Base-by-base conservation (phyloP, 2,888 invertebrate genomes). In the Anticlea derivata region DNA sequence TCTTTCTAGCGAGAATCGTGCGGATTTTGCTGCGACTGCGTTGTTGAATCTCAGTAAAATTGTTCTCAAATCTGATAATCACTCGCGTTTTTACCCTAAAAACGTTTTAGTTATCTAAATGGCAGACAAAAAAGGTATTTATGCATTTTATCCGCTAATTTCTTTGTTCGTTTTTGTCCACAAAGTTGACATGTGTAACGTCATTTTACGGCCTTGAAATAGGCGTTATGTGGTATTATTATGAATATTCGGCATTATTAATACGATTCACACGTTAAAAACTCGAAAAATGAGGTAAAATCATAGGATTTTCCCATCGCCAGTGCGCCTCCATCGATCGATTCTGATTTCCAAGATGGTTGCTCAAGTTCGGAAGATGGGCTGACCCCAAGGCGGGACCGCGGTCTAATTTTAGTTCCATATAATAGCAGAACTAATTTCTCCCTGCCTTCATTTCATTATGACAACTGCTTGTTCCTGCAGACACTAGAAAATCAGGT, bases 91-190 rank as follows among this genome's bases (percentile, higher is more conserved):
- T 68, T 71, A 55, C 69, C 68, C 55, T 73, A 76, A 75, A 75
- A 73, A 74, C 71, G 63, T 74, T 73, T 64, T 75, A 77, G 63
- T 77, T 74, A 70, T 76, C 74, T 73, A 80, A 83, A 92, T 91
- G 91, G 91, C 91, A 68, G 91, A 92, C 78, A 92, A 91, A 73
- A 92, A 92, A 92, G 91, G 91, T 92, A 91, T 87, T 82, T 88
- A 88, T 83, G 68, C 68, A 63, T 61, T 77, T 74, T 62, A 76
- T 70, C 76, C 65, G 60, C 57, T 68, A 67, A 68, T 80, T 79
- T 79, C 86, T 89, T 89, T 87, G 86, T 88, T 84, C 78, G 75
- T 73, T 70, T 64, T 74, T 56, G 58, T 68, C 61, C 63, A 62
- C 58, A 66, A 65, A 75, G 75, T 82, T 86, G 88, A 86, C 87